Conservation (phyloP, 2,888 invertebrate genomes). For the Zelleria hepariella region DNA sequence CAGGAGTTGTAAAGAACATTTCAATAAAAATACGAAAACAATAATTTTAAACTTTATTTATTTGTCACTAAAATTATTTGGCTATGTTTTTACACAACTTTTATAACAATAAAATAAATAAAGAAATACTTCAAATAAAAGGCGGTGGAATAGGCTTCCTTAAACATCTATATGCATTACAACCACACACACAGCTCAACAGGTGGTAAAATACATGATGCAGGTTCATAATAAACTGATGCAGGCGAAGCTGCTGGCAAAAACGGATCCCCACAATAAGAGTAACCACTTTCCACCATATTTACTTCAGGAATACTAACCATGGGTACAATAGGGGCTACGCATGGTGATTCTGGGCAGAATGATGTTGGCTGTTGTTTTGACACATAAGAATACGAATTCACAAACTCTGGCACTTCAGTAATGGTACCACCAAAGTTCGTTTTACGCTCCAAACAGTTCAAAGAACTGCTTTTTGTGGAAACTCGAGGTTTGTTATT, state of each 20-base stretch:
- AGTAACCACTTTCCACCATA: neutral
- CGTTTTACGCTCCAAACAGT: neutral
- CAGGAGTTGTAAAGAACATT: neutral
- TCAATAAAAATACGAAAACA: neutral
- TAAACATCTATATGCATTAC: neutral
- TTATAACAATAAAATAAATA: neutral
- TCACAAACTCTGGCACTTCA: neutral
- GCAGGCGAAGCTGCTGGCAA: neutral
- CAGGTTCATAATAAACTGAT: neutral
- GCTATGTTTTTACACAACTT: neutral
- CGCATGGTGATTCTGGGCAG: neutral
- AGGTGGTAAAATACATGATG: neutral
- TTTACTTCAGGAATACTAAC: neutral
- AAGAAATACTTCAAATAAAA: neutral
- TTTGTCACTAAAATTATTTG: neutral
- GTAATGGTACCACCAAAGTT: neutral
- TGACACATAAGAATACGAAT: neutral
- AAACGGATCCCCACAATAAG: neutral
- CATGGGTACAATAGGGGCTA: neutral
- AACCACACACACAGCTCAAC: neutral
- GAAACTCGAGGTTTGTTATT: neutral
- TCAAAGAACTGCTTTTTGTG: too few species aligned
- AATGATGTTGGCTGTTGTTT: neutral
- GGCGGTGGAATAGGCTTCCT: neutral
- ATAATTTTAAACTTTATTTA: neutral